Evolutionary conservation across 2,113 vertebrate genomes (phyloP).

Genomic region (Hoplias malabaricus): DNA sequence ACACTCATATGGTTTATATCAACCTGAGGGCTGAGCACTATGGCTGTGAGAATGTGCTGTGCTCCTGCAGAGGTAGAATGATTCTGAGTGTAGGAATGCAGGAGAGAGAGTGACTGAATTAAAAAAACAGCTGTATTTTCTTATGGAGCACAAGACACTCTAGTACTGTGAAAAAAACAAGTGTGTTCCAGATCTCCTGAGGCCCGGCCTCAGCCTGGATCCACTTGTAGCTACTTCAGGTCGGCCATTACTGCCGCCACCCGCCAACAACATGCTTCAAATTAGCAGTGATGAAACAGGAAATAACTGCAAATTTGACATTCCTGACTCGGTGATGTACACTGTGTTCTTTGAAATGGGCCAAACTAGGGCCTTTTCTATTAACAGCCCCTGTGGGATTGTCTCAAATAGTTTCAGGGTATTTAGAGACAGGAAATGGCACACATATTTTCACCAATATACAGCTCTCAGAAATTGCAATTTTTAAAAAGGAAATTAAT

Average conservation of each 20-base stretch:
- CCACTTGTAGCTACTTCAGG: slow-evolving; percentile 58
- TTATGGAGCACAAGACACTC: slow-evolving; percentile 72
- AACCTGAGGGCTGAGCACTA: slow-evolving; percentile 35
- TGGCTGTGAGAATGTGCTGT: slow-evolving; percentile 45
- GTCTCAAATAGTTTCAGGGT: neutral
- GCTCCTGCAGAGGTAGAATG: slow-evolving; percentile 60
- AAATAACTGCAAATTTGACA: slow-evolving; percentile 72
- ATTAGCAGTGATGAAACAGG: slow-evolving; percentile 78
- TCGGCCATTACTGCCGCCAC: slow-evolving; percentile 56
- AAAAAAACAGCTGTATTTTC: slow-evolving; percentile 76
- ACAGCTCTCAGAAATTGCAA: too few species aligned
- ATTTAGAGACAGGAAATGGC: neutral
- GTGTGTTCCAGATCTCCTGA: slow-evolving; percentile 60
- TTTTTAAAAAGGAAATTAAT: too few species aligned
- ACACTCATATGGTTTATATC: slow-evolving; percentile 34
- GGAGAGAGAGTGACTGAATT: slow-evolving; percentile 60
- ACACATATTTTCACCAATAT: neutral
- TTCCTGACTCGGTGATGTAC: slow-evolving; percentile 58
- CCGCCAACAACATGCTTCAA: slow-evolving; percentile 71
- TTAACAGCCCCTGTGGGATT: neutral
- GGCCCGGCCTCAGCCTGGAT: slow-evolving; percentile 59
- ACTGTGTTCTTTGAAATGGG: slow-evolving; percentile 39
- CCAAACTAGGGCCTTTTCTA: slow-evolving; percentile 30
- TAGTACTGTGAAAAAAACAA: slow-evolving; percentile 76
- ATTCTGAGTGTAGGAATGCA: slow-evolving; percentile 58